Conservation (phyloP, 2,888 invertebrate species). For the Protonemura montana region DNA sequence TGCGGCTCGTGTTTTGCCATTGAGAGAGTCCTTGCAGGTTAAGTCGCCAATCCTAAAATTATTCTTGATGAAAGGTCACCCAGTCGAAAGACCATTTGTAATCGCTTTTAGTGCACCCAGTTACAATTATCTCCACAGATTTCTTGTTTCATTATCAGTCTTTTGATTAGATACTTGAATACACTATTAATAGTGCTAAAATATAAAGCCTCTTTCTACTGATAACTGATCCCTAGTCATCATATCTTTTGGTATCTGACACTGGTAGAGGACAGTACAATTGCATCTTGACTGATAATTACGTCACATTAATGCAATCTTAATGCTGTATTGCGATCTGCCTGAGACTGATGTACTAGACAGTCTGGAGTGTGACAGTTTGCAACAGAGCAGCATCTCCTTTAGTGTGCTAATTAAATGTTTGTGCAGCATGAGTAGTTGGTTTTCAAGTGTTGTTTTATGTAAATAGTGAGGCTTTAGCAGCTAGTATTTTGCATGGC, state of each 20-base stretch:
- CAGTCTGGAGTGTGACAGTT: no score
- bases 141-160: background rate
- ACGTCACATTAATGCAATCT: background rate
- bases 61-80: background rate
- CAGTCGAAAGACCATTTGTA: background rate
- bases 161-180: background rate
- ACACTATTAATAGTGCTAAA: background rate
- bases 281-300: background rate
- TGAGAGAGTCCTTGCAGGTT: conserved; percentile 23
- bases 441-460: background rate
- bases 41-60: background rate
- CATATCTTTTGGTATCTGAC: background rate
- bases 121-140: background rate
- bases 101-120: background rate
- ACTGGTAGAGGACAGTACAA: background rate
- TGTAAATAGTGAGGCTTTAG: background rate
- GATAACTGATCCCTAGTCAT: background rate
- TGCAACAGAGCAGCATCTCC: no score
- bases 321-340: background rate
- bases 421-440: background rate
- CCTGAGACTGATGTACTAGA: background rate
- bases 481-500: background rate
- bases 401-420: background rate
- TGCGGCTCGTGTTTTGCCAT: background rate
- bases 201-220: background rate